Percentiles rank a stretch among this genome's conserved stretches.
Evolutionary conservation across 2,113 vertebrate genomes (phyloP).

Genomic region (Piaya cayana): DNA sequence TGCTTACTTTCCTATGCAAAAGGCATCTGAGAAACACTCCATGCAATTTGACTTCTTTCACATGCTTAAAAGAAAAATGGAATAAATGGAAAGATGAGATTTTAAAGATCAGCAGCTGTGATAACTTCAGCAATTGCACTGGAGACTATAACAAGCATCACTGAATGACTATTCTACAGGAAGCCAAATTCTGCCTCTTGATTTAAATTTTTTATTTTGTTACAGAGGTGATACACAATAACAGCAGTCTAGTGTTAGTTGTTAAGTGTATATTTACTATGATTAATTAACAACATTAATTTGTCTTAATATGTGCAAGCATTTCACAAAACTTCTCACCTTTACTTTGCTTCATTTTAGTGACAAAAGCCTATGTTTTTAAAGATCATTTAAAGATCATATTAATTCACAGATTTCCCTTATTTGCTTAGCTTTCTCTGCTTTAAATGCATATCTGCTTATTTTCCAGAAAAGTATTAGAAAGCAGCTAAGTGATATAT

Average conservation of each 20-base stretch:
- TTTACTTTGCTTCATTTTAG: not conserved
- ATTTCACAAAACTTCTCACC: not conserved
- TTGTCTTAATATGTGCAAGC: not conserved
- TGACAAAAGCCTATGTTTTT: not conserved
- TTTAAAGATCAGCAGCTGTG: constrained; percentile 1
- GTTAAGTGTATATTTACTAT: not conserved
- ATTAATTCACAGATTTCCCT: not conserved
- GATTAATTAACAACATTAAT: not conserved
- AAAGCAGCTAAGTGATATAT: not conserved
- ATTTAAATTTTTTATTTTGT: not conserved
- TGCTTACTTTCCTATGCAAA: constrained; percentile 4
- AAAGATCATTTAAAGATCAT: not conserved
- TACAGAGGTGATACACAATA: not conserved
- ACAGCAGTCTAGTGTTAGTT: not conserved
- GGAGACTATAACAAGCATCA: not conserved
- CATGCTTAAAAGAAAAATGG: not conserved
- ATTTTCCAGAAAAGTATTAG: not conserved
- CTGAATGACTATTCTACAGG: not conserved
- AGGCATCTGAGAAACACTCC: not conserved
- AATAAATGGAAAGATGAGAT: not conserved
- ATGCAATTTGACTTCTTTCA: constrained; percentile 6
- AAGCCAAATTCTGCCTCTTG: not conserved
- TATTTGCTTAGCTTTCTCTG: not conserved
- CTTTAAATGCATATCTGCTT: not conserved
- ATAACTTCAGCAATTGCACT: not conserved